phyloP scores from a whole-genome alignment of 1,140 invertebrate species.

The Drusus annulatus region DNA sequence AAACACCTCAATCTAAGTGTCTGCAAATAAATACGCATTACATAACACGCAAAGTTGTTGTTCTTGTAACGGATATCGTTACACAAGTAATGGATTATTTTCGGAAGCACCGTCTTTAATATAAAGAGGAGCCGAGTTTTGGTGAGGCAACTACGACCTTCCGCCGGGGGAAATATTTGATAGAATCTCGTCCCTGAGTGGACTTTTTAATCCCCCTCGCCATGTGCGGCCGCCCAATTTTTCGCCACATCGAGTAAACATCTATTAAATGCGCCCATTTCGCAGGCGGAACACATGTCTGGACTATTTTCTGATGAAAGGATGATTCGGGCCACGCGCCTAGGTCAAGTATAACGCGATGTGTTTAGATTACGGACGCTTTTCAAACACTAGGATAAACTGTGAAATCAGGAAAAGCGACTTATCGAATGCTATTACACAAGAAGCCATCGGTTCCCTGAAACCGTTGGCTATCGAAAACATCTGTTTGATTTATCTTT shows the following conservation, averaged over 20 bases:
- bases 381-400: conserved; percentile 3
- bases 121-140: too few species aligned
- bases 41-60: too few species aligned
- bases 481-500: conserved; percentile 10
- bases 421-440: not conserved
- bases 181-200: conserved; percentile 6
- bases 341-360: not conserved
- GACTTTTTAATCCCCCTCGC: conserved; percentile 26
- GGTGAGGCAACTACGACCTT: not conserved
- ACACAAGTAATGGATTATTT: too few species aligned
- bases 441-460: not conserved
- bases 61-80: too few species aligned
- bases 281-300: conserved; percentile 16
- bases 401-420: not conserved
- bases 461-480: not conserved
- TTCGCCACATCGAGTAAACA: conserved; percentile 31
- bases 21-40: too few species aligned
- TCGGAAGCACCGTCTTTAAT: too few species aligned
- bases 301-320: not conserved
- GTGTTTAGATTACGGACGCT: not conserved
- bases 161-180: conserved; percentile 5
- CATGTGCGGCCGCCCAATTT: conserved; percentile 8
- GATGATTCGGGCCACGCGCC: not conserved
- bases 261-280: conserved; percentile 10
- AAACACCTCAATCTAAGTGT: too few species aligned